Conservation (phyloP, 2,113 vertebrate genomes). For the Corynorhinus townsendii region DNA sequence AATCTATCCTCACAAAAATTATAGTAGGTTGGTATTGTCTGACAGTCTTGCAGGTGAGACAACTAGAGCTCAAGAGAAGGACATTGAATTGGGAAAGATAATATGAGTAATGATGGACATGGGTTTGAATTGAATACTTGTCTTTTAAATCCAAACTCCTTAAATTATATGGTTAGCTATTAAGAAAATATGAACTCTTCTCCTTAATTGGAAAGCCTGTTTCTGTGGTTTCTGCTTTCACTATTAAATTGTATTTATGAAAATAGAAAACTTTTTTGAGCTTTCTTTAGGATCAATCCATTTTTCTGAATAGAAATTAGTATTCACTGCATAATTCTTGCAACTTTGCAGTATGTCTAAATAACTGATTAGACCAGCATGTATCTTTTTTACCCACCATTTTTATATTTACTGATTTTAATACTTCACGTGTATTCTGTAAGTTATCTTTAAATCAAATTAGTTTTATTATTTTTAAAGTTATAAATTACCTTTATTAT, state of each 20-base stretch:
- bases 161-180: background rate
- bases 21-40: background rate
- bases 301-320: background rate
- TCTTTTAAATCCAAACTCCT: background rate
- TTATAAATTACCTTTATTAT: background rate
- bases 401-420: background rate
- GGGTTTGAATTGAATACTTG: background rate
- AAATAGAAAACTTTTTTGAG: background rate
- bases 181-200: background rate
- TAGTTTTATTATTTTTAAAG: background rate
- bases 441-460: background rate
- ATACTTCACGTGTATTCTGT: background rate
- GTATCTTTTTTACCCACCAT: background rate
- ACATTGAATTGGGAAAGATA: background rate
- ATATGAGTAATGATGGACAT: background rate
- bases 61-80: background rate
- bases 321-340: background rate
- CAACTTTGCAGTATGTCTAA: background rate
- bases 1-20: background rate
- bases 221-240: background rate
- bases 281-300: background rate
- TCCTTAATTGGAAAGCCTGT: background rate
- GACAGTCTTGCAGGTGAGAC: background rate
- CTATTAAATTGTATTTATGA: background rate
- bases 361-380: background rate